Evolutionary conservation across 2,797 vertebrate species (phyloP).

Genomic region (Alcedo atthis): DNA sequence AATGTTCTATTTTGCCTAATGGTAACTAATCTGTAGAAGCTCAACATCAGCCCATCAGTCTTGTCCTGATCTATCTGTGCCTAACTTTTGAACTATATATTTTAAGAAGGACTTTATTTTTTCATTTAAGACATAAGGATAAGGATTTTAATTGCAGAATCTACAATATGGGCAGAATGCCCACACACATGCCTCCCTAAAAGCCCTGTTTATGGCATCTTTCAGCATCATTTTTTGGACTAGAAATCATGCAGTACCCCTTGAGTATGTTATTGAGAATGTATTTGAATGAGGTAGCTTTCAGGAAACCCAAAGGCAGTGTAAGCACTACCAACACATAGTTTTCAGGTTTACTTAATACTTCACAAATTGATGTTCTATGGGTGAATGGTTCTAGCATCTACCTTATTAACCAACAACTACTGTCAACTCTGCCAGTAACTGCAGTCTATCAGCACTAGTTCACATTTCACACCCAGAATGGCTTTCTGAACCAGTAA

Average conservation of each 20-base stretch:
- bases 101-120: neutral
- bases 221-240: neutral
- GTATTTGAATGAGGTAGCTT: neutral
- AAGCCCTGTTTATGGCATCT: neutral
- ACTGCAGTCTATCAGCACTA: neutral
- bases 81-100: neutral
- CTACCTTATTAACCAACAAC: neutral
- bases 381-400: neutral
- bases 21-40: neutral
- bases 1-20: neutral
- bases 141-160: neutral
- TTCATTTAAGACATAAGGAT: neutral
- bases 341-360: neutral
- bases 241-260: neutral
- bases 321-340: neutral
- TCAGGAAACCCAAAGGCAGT: neutral
- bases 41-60: neutral
- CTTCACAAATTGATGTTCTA: neutral
- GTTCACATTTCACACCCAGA: neutral
- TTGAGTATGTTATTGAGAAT: neutral
- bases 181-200: rapidly evolving
- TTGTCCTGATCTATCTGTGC: neutral
- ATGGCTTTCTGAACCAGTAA: neutral
- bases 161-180: neutral
- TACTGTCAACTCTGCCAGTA: neutral